Evolutionary conservation across 2,113 vertebrate genomes (phyloP).

Genomic region (Microtus richardsoni): DNA sequence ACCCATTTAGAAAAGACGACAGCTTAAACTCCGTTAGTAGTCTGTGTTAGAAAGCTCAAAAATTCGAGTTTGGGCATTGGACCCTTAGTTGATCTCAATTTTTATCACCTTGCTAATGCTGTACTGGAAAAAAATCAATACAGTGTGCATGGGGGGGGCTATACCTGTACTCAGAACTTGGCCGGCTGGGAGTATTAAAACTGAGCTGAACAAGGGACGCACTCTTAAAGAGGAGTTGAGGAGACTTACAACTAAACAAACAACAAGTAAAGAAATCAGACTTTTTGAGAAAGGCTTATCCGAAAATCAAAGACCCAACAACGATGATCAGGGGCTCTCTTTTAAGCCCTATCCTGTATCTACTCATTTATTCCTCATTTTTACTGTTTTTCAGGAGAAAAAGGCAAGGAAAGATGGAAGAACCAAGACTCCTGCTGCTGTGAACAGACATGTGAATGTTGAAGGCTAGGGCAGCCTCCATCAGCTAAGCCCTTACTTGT

Average conservation of each 20-base stretch:
- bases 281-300: background rate
- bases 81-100: background rate
- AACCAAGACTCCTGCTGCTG: background rate
- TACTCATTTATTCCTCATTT: background rate
- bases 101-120: background rate
- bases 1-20: background rate
- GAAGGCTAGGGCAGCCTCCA: background rate
- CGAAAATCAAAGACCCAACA: background rate
- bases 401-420: background rate
- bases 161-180: background rate
- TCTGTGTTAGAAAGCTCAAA: background rate
- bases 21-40: background rate
- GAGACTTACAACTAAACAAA: background rate
- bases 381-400: background rate
- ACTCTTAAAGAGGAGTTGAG: background rate
- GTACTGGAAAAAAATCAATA: background rate
- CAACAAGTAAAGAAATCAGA: background rate
- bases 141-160: background rate
- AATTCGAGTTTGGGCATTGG: slow-evolving; percentile 16
- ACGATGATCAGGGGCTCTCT: background rate
- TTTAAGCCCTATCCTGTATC: background rate
- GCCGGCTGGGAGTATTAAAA: background rate
- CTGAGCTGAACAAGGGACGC: background rate
- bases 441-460: background rate
- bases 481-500: background rate